Conservation (phyloP, 2,888 invertebrate species). For the Agonopterix heracliana region DNA sequence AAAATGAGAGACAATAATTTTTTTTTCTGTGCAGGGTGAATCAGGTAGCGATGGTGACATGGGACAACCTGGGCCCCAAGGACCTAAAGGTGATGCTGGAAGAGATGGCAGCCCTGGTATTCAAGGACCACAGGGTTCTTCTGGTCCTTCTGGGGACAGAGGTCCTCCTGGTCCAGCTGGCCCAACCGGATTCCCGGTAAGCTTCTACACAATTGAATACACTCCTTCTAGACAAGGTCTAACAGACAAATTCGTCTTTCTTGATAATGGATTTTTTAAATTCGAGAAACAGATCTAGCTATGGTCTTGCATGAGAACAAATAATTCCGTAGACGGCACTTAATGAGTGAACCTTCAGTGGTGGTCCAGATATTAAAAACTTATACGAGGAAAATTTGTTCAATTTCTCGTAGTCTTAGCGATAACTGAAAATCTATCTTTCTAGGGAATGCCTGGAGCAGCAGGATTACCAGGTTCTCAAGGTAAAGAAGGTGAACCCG, state of each 20-base stretch:
- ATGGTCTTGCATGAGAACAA: too few relatives aligned
- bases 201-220: constrained; percentile 1
- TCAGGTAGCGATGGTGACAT: constrained; percentile 87
- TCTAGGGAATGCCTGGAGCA: constrained; percentile 83
- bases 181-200: constrained; percentile 87
- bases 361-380: too few relatives aligned
- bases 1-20: not conserved
- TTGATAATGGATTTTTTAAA: too few relatives aligned
- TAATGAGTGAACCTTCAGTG: too few relatives aligned
- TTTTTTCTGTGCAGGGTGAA: constrained; percentile 78
- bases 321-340: too few relatives aligned
- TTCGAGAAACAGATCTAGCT: too few relatives aligned
- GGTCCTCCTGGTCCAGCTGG: constrained; percentile 87
- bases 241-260: too few relatives aligned
- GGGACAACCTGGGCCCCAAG: constrained; percentile 84
- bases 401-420: too few relatives aligned
- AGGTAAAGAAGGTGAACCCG: constrained; percentile 89
- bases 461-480: constrained; percentile 83
- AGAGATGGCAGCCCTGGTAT: constrained; percentile 86
- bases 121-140: constrained; percentile 83
- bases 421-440: not conserved
- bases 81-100: constrained; percentile 87
- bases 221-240: too few relatives aligned
- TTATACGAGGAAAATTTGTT: too few relatives aligned
- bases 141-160: constrained; percentile 83